phyloP scores from a whole-genome alignment of 2,888 invertebrate species.

The Petrolisthes manimaculis region DNA sequence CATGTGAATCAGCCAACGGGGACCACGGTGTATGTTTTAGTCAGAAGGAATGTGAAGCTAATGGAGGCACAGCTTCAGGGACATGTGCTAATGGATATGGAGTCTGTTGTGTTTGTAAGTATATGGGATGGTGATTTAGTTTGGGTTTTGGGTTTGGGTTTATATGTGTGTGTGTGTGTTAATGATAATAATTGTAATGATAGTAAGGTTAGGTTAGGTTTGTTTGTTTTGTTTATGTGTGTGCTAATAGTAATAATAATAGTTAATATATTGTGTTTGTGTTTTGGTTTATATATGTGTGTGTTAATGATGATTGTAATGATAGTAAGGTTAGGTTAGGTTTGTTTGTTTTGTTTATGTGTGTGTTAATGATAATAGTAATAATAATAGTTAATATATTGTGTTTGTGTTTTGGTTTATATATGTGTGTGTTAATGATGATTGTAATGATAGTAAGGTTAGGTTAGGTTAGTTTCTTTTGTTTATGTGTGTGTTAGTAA shows the following conservation, averaged over 20 bases:
- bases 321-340: no score
- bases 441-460: no score
- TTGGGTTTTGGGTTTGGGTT: background rate
- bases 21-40: conserved; percentile 58
- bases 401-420: background rate
- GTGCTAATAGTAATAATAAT: no score
- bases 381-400: no score
- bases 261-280: no score
- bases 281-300: no score
- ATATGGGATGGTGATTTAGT: conserved; percentile 3
- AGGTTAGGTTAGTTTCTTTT: background rate
- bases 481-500: background rate
- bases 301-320: no score
- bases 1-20: conserved; percentile 43
- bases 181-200: background rate
- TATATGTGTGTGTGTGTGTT: background rate
- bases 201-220: no score
- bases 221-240: no score
- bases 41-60: conserved; percentile 49
- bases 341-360: no score
- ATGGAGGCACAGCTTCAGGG: conserved; percentile 43
- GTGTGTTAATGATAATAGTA: no score
- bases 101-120: conserved; percentile 65
- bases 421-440: background rate
- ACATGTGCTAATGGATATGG: conserved; percentile 63